A percentile compares a stretch with the other conserved stretches of the same genome.
Conservation (phyloP, 1,140 invertebrate species). For the Drosophila watanabei region DNA sequence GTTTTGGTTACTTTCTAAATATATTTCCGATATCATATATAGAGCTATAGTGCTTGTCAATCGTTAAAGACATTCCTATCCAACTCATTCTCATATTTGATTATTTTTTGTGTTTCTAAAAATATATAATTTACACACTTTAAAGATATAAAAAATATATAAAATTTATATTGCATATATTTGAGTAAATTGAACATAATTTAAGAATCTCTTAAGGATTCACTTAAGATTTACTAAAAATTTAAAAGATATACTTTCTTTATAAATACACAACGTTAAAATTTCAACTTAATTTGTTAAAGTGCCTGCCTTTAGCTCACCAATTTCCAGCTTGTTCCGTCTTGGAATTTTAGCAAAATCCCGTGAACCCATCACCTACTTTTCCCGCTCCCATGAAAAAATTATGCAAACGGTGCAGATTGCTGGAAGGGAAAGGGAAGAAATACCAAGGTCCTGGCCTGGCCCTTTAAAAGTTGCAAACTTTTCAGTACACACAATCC, state of each 20-base stretch:
- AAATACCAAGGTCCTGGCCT: neutral
- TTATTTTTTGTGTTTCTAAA: too few relatives aligned
- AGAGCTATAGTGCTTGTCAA: too few relatives aligned
- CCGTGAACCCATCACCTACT: slow-evolving; percentile 20
- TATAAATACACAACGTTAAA: neutral
- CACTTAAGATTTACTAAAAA: too few relatives aligned
- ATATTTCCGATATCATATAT: too few relatives aligned
- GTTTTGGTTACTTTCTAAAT: too few relatives aligned
- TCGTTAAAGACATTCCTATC: too few relatives aligned
- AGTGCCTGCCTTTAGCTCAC: neutral
- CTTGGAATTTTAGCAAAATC: neutral
- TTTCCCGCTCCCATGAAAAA: slow-evolving; percentile 52
- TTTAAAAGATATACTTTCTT: neutral
- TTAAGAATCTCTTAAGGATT: too few relatives aligned
- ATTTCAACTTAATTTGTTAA: neutral
- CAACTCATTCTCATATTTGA: too few relatives aligned
- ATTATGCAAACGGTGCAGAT: slow-evolving; percentile 69
- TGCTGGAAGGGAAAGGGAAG: slow-evolving; percentile 7
- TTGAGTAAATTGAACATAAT: too few relatives aligned
- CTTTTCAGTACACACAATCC: slow-evolving; percentile 36
- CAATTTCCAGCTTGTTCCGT: neutral
- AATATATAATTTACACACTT: too few relatives aligned
- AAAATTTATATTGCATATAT: too few relatives aligned
- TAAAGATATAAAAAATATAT: too few relatives aligned
- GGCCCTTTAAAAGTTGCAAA: slow-evolving; percentile 39